These are phyloP conservation scores for Sinocyclocheilus maitianheensis DNA, from an alignment of 2,113 vertebrate genomes.

Conservation along the genomic window DNA sequence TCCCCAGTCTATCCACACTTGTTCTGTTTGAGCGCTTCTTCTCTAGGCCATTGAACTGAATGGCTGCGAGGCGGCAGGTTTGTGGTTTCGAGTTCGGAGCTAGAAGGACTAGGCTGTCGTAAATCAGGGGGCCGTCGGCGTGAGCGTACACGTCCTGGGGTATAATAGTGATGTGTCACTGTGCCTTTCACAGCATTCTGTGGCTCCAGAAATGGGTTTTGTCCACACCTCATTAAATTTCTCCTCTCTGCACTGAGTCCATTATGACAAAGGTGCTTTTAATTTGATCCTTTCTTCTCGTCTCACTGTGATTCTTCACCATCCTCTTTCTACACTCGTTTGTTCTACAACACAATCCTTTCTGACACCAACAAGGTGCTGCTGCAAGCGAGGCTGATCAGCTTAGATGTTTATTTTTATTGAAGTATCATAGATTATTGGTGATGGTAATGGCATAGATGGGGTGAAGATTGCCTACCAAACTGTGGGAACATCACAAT, in stretches of 20 bases:
- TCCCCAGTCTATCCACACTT: background rate
- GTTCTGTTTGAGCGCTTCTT: background rate
- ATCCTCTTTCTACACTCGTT: background rate
- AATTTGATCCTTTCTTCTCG: slow-evolving; percentile 72
- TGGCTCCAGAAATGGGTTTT: slow-evolving; percentile 71
- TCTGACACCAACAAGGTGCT: slow-evolving; percentile 17
- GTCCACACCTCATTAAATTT: slow-evolving; percentile 77
- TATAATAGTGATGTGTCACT: slow-evolving; percentile 74
- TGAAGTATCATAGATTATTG: background rate
- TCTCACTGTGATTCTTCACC: background rate
- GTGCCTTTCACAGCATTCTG: slow-evolving; percentile 67
- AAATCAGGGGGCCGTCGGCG: slow-evolving; percentile 71
- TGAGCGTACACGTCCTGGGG: slow-evolving; percentile 64
- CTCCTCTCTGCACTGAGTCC: slow-evolving; percentile 62
- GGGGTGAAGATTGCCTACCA: background rate
- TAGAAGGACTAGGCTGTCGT: slow-evolving; percentile 65
- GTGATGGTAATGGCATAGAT: background rate
- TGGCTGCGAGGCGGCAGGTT: slow-evolving; percentile 53
- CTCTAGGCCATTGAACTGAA: slow-evolving; percentile 38
- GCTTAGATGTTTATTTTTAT: background rate
- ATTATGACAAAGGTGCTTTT: slow-evolving; percentile 74
- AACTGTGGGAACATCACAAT: background rate
- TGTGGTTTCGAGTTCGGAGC: slow-evolving; percentile 68
- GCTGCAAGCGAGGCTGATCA: background rate
- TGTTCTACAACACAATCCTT: slow-evolving; percentile 6